Base-by-base conservation (phyloP, 2,888 invertebrate genomes). In the Clanis bilineata region DNA sequence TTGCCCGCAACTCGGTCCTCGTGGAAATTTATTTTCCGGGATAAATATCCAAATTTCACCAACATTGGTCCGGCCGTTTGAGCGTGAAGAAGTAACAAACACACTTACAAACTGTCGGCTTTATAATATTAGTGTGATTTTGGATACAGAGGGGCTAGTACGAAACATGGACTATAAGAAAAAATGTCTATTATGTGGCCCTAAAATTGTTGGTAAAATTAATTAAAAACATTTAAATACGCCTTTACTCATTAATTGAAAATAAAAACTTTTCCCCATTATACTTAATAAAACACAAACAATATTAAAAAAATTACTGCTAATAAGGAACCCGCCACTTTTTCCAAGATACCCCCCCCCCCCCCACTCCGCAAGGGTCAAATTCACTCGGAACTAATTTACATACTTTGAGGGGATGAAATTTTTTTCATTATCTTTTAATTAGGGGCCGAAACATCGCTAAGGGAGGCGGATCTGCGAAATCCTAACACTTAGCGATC, bases 401-500 rank as follows among this genome's bases (percentile, higher is more conserved):
- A 77, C 86, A 86, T 87, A 80, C 75, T 80, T 83, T 80, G 23
- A 56, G 59, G 66, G 74, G 73, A 79, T 73, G 73, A 80, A 77
- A 75, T 80, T 82, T 79, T 82, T 79, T 82, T 84, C 83, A 85
- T 86, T 85, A 82, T 82, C 82, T 85, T 85, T 83, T 85, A 86
- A 85, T 85, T 85, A 83, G 79, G 69, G 72, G 63, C 73, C 74
- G 74, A 70, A 72, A 78, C 73, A 74, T 78, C 78, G 76, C 73
- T 66, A 64, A 63, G 71, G 59, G 68, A 10, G 44, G 12, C 21
- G 41, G 47, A 28, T 18, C n/a, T 23, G 15, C 32, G 32, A 51
- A 51, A 51, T 51, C 51, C 51, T 32, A 51, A 32, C 54, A 47
- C 51, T 51, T 51, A 51, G 51, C 32, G 51, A 51, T 51, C 51